A percentile compares a stretch with the other conserved stretches of the same genome.
phyloP scores from a whole-genome alignment of 1,140 invertebrate genomes.

The Globodera rostochiensis region DNA sequence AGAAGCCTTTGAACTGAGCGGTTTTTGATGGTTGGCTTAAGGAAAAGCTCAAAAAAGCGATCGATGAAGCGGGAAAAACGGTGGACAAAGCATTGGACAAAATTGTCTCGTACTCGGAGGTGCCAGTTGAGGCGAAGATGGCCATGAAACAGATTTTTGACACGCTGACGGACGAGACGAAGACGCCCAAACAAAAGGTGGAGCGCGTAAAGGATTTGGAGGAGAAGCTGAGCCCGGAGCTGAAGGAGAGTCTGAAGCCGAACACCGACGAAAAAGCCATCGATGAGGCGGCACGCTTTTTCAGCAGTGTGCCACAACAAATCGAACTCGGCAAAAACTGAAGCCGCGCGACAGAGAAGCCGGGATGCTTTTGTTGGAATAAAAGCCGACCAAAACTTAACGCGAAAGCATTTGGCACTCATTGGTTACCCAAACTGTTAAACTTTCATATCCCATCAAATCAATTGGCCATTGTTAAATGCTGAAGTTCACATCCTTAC shows the following conservation, averaged over 20 bases:
- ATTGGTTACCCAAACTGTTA: no score
- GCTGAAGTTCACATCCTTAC: no score
- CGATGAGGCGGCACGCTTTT: neutral
- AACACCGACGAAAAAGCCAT: neutral
- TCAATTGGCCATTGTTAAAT: no score
- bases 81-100: neutral
- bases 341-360: neutral
- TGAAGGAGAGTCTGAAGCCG: neutral
- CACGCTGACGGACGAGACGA: neutral
- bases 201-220: neutral
- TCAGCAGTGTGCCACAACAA: neutral
- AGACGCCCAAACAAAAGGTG: neutral
- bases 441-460: no score
- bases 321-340: neutral
- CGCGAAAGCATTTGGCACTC: no score
- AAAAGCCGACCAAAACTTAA: no score
- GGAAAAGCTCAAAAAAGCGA: neutral
- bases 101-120: neutral
- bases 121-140: neutral
- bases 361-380: neutral
- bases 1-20: no score
- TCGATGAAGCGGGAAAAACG: neutral
- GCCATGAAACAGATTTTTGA: neutral
- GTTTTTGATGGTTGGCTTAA: neutral
- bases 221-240: neutral